These are phyloP conservation scores for Hippoglossus hippoglossus DNA, from an alignment of 2,797 vertebrate genomes.

Conservation along the genomic window DNA sequence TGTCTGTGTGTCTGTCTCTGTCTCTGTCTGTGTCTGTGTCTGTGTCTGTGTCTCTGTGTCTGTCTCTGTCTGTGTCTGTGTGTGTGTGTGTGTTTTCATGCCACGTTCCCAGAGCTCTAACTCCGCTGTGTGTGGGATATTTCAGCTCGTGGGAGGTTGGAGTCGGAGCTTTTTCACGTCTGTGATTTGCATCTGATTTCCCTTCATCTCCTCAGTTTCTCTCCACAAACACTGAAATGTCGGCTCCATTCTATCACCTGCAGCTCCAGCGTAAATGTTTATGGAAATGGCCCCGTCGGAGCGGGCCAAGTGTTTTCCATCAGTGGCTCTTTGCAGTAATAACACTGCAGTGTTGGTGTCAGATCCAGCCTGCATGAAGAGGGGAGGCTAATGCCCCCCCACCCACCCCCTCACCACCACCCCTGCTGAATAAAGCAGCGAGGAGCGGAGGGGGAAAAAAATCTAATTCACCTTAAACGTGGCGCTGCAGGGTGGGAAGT, in stretches of 20 bases:
- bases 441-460: constrained; percentile 27
- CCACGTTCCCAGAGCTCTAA: neutral
- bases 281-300: constrained; percentile 66
- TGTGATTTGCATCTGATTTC: constrained; percentile 52
- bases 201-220: constrained; percentile 41
- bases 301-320: constrained; percentile 72
- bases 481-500: constrained; percentile 40
- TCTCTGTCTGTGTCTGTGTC: no score
- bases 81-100: no score
- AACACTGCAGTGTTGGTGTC: constrained; percentile 63
- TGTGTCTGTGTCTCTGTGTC: no score
- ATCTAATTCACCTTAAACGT: constrained; percentile 66
- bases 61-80: no score
- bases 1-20: no score
- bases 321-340: constrained; percentile 68
- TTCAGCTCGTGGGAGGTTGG: neutral
- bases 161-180: neutral
- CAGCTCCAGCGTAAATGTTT: constrained; percentile 64
- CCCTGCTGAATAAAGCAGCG: constrained; percentile 19
- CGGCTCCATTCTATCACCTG: constrained; percentile 45
- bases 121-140: no score
- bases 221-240: constrained; percentile 57
- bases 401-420: neutral
- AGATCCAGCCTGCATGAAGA: constrained; percentile 59
- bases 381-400: constrained; percentile 56